Conservation (phyloP, 2,113 vertebrate genomes). For the Meriones unguiculatus region DNA sequence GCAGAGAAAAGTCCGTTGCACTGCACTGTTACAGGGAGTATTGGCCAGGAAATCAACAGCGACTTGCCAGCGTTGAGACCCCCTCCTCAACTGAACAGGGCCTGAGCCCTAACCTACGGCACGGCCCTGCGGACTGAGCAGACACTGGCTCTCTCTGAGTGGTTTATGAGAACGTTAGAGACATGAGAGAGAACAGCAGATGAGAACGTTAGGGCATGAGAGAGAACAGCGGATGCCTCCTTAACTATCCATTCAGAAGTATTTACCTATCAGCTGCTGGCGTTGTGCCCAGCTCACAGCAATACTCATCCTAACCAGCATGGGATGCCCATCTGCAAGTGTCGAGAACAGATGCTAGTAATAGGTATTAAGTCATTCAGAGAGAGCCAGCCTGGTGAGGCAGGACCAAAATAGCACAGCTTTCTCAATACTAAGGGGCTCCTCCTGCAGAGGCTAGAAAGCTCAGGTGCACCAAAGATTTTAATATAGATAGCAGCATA, state of each 20-base stretch:
- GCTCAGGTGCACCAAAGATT: conserved; percentile 47
- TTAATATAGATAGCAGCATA: conserved; percentile 63
- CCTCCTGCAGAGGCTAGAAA: background rate
- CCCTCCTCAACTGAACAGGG: background rate
- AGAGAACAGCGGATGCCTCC: background rate
- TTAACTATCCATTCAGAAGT: background rate
- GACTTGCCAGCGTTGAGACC: background rate
- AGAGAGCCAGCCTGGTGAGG: background rate
- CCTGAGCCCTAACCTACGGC: background rate
- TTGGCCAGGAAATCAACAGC: background rate
- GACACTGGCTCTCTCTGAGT: background rate
- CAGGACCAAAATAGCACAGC: background rate
- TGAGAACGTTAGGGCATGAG: background rate
- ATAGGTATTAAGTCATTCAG: conserved; percentile 1
- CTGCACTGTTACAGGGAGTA: background rate
- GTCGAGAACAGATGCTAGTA: background rate
- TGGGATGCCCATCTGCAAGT: background rate
- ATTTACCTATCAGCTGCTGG: background rate
- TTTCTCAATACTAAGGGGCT: background rate
- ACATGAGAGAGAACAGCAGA: background rate
- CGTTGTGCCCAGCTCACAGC: background rate
- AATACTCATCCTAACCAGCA: background rate
- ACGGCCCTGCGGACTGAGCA: background rate
- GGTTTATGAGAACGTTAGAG: background rate
- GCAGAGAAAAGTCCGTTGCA: background rate